These are phyloP conservation scores for Pavo muticus DNA, from an alignment of 2,113 vertebrate genomes.

Conservation along the genomic window DNA sequence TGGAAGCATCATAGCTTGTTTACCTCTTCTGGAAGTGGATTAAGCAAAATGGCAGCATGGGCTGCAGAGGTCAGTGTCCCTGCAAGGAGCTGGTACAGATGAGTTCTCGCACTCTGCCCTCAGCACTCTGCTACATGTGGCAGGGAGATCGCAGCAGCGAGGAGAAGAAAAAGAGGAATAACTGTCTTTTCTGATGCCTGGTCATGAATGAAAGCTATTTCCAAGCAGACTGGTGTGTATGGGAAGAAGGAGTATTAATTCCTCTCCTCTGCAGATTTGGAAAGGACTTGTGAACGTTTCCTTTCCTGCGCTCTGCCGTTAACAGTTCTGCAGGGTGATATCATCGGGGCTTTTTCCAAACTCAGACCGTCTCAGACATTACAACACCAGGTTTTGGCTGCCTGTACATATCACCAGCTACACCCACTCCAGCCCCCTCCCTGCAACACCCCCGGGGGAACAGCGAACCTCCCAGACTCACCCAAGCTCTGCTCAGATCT, in stretches of 20 bases:
- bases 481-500: not conserved
- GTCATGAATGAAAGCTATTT: constrained; percentile 14
- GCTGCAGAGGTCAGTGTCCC: constrained; percentile 13
- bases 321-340: constrained; percentile 60
- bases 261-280: constrained; percentile 43
- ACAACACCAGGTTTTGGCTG: constrained; percentile 55
- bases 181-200: not conserved
- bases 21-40: constrained; percentile 2
- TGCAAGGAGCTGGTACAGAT: not conserved
- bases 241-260: constrained; percentile 29
- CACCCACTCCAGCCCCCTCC: not conserved
- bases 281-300: constrained; percentile 61
- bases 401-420: constrained; percentile 28
- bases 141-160: not conserved
- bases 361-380: constrained; percentile 45
- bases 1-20: not conserved
- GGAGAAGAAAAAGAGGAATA: not conserved
- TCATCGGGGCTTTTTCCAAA: constrained; percentile 57
- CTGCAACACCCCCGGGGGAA: constrained; percentile 8
- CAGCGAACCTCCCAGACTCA: not conserved
- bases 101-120: not conserved
- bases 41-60: not conserved
- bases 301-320: constrained; percentile 54
- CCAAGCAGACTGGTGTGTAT: not conserved
- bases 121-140: not conserved